Evolutionary conservation across 1,140 invertebrate species (phyloP), one percentile per base, ranked within the genome.

Genomic region (Medauroidea extradentata): DNA sequence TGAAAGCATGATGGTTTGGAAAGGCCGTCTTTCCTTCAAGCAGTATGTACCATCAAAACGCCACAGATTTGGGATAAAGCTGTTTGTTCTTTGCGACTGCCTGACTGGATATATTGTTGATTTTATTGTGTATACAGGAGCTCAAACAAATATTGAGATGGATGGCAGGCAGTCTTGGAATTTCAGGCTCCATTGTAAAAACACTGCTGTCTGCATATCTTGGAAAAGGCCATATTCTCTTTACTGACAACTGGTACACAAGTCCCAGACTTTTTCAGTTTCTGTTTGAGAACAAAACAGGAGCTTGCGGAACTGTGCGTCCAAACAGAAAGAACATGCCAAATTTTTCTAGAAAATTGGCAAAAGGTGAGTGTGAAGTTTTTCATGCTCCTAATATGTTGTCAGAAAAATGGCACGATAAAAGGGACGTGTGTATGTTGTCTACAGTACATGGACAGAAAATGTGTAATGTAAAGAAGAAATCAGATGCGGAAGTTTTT

Each of bases 1-100:
- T 49, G 69, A 74, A 63, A 63, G 51, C 50, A 48, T 71, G 0
- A 46, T 73, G 8, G 0, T 62, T 13, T 73, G 67, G 49, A 72
- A 72, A 67, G 69, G 64, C 25, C 48, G 68, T 49, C 56, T 70
- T 21, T 63, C 48, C 9, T 69, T 72, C 41, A 69, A 67, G 39
- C 68, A 72, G 51, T 73, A 69, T 53, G 69, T 73, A 27, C 66
- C 70, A 23, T 61, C 29, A 13, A 75, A 73, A 44, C 63, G 66
- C 44, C 51, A 62, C 39, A 21, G 59, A 51, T 72, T 72, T 67
- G 70, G 69, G 21, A 66, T 71, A 46, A 73, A 73, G 62, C 56
- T 66, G 2, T 71, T 66, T 52, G 49, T 63, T 3, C n/a, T n/a
- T 29, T 68, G 65, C 42, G 68, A 72, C 42, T 65, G 59, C 53